phyloP scores from a whole-genome alignment of 2,888 invertebrate genomes.

The Eupithecia exiguata region DNA sequence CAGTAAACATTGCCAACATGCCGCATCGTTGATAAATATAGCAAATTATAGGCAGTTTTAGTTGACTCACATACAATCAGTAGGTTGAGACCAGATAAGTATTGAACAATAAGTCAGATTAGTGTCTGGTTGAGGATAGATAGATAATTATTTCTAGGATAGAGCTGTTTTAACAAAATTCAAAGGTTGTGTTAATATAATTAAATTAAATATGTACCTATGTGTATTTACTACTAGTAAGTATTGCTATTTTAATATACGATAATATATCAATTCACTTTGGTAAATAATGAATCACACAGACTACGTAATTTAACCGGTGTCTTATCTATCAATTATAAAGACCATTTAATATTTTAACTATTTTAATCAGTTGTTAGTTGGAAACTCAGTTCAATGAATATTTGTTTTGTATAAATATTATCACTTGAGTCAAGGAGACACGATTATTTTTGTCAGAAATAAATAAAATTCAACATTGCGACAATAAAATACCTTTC shows the following conservation, averaged over 20 bases:
- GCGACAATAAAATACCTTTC: not conserved
- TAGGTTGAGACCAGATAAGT: not conserved
- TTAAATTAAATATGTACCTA: not conserved
- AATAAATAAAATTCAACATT: not conserved
- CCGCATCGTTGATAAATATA: no score
- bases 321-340: not conserved
- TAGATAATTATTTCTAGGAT: no score
- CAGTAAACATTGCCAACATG: no score
- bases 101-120: not conserved
- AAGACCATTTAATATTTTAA: not conserved
- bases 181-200: not conserved
- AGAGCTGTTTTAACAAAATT: not conserved
- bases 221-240: not conserved
- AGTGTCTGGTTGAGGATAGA: not conserved
- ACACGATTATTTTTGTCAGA: not conserved
- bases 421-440: not conserved
- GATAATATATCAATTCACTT: not conserved
- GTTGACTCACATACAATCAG: no score
- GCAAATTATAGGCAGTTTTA: no score
- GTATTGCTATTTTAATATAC: not conserved
- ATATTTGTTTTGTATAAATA: not conserved
- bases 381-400: constrained; percentile 4
- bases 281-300: not conserved
- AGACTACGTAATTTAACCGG: not conserved
- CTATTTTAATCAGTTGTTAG: not conserved